Evolutionary conservation across 2,113 vertebrate genomes (phyloP), one percentile per base, ranked within the genome.

Genomic region (Dunckerocampus dactyliophorus): DNA sequence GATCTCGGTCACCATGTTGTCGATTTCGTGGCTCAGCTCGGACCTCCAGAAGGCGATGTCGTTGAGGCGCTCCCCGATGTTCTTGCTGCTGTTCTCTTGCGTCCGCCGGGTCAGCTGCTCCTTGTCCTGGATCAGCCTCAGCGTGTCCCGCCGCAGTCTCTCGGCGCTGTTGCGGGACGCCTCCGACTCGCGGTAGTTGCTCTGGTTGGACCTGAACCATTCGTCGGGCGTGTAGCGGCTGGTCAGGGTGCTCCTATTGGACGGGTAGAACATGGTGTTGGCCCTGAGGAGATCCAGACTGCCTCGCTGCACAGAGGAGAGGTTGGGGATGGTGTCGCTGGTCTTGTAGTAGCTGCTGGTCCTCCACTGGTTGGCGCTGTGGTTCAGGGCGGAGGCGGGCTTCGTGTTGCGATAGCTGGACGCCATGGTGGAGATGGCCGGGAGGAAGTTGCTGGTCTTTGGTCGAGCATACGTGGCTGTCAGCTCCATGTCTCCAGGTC

Each of bases 1-100:
- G 54, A 90, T 98, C 86, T 98, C 97, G 4, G 86, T 92, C 37
- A 94, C 92, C 90, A 98, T 93, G 82, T 90, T 92, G 63, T 96
- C 93, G 14, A 93, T 87, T 84, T 98, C 97, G 46, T 91, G 90
- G 72, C 65, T 86, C 59, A 98, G 91, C 88, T 98, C 95, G 0
- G 92, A 90, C 81, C 86, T 95, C 97, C 96, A 98, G 82, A 96
- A 99, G 10, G 83, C 78, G 3, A 95, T 94, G 71, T 98, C 93
- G 0, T 82, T 96, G 68, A 96, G 69, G 0, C 95, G 89, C 77
- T 94, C 89, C 0, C 94, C 94, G 47, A 98, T 81, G 72, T 92
- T 92, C 75, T 91, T 92, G 68, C 92, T 97, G 52, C 86, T 92
- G 49, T 81, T 89, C 12, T 80, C 89, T 65, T 98, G 95, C 6